These are phyloP conservation scores for Melopsittacus undulatus DNA, from an alignment of 2,797 vertebrate genomes.

Conservation along the genomic window DNA sequence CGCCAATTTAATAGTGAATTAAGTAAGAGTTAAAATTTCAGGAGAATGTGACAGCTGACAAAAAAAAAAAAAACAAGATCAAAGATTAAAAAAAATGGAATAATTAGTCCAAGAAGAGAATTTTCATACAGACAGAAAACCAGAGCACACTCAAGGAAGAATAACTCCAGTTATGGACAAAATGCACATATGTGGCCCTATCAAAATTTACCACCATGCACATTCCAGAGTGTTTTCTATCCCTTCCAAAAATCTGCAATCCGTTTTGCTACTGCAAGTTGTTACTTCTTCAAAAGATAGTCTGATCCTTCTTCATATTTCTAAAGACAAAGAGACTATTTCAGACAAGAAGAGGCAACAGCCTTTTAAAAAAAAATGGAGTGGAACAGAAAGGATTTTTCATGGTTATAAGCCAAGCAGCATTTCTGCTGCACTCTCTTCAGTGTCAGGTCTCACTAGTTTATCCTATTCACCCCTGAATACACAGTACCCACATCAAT, in stretches of 20 bases:
- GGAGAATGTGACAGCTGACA: neutral
- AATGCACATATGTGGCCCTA: neutral
- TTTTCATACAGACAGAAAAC: neutral
- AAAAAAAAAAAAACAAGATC: conserved; percentile 5
- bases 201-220: neutral
- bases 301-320: neutral
- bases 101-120: neutral
- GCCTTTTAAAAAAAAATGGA: neutral
- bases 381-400: neutral
- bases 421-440: neutral
- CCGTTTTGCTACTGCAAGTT: neutral
- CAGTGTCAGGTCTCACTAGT: neutral
- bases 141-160: neutral
- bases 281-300: neutral
- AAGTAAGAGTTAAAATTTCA: neutral
- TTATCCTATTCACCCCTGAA: neutral
- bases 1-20: neutral
- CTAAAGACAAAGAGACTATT: neutral
- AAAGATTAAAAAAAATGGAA: neutral
- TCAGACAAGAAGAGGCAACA: neutral
- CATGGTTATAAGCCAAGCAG: neutral
- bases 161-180: neutral
- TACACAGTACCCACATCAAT: neutral
- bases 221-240: neutral
- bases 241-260: neutral